phyloP scores from a whole-genome alignment of 2,113 vertebrate genomes.

The Ammodytes marinus region DNA sequence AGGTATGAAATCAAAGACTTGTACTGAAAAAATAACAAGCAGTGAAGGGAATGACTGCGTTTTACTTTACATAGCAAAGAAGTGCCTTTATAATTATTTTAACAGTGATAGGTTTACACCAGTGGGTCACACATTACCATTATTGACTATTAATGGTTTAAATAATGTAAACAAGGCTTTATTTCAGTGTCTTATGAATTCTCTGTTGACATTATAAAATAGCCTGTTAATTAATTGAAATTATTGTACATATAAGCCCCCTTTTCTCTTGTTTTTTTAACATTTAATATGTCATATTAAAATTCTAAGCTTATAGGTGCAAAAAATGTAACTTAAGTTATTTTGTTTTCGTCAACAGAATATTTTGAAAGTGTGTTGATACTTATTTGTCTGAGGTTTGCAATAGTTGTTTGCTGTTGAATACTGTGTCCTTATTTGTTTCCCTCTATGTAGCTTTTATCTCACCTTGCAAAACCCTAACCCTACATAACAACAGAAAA shows the following conservation, averaged over 20 bases:
- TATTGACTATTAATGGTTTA: slow-evolving; percentile 41
- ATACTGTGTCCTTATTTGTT: not conserved
- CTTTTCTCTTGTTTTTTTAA: slow-evolving; percentile 26
- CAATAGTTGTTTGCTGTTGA: slow-evolving; percentile 44
- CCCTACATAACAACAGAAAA: too few species aligned
- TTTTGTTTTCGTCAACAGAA: slow-evolving; percentile 48
- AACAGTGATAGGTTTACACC: slow-evolving; percentile 57
- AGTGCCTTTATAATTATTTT: slow-evolving; percentile 29
- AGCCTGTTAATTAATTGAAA: slow-evolving; percentile 24
- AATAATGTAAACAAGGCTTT: slow-evolving; percentile 19
- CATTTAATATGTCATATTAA: slow-evolving; percentile 36
- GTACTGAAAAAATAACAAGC: slow-evolving; percentile 15
- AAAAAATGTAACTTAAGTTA: slow-evolving; percentile 57
- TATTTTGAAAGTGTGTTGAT: slow-evolving; percentile 48
- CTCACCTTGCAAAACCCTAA: too few species aligned
- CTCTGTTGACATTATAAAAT: slow-evolving; percentile 23
- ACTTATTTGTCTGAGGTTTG: slow-evolving; percentile 50
- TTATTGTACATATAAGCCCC: not conserved
- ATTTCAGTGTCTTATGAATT: slow-evolving; percentile 33
- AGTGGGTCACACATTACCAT: slow-evolving; percentile 24
- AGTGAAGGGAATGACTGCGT: slow-evolving; percentile 23
- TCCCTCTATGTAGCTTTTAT: not conserved
- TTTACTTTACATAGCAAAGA: slow-evolving; percentile 48
- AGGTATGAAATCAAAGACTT: slow-evolving; percentile 9
- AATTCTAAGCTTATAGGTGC: slow-evolving; percentile 22